These are phyloP conservation scores for Agelaius tricolor DNA, from an alignment of 2,113 vertebrate species.

Conservation along the genomic window DNA sequence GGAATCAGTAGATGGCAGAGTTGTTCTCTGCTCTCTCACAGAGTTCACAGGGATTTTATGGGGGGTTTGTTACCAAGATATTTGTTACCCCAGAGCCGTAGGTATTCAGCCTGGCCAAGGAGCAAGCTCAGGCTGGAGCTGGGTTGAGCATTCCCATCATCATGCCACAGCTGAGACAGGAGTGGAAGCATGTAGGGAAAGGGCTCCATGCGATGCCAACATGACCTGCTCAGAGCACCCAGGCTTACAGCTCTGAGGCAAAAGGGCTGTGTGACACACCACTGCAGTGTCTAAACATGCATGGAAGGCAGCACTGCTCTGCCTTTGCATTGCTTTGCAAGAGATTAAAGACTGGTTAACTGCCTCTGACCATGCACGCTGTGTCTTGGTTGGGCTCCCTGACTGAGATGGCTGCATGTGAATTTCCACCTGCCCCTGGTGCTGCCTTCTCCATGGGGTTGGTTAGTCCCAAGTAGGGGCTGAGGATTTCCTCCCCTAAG, in stretches of 20 bases:
- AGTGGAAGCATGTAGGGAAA: not conserved
- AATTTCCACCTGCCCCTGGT: not conserved
- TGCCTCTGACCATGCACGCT: not conserved
- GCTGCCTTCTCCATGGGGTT: not conserved
- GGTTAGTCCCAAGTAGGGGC: not conserved
- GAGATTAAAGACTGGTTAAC: not conserved
- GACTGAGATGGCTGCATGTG: not conserved
- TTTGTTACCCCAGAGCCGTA: not conserved
- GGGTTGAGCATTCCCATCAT: not conserved
- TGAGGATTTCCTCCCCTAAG: not conserved
- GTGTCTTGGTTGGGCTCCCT: not conserved
- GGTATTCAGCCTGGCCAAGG: not conserved
- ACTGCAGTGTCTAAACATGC: not conserved
- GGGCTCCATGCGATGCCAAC: not conserved
- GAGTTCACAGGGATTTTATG: not conserved
- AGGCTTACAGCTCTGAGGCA: fast-evolving
- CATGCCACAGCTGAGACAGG: fast-evolving
- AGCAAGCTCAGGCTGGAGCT: not conserved
- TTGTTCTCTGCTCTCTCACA: not conserved
- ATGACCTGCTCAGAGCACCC: not conserved
- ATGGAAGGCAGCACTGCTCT: not conserved
- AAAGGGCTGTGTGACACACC: not conserved
- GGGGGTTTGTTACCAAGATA: not conserved
- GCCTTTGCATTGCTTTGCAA: not conserved
- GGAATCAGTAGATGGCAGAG: conserved; percentile 57